Percentiles rank a stretch among this genome's conserved stretches.
Evolutionary conservation across 2,113 vertebrate species (phyloP).

Genomic region (Turnix velox): DNA sequence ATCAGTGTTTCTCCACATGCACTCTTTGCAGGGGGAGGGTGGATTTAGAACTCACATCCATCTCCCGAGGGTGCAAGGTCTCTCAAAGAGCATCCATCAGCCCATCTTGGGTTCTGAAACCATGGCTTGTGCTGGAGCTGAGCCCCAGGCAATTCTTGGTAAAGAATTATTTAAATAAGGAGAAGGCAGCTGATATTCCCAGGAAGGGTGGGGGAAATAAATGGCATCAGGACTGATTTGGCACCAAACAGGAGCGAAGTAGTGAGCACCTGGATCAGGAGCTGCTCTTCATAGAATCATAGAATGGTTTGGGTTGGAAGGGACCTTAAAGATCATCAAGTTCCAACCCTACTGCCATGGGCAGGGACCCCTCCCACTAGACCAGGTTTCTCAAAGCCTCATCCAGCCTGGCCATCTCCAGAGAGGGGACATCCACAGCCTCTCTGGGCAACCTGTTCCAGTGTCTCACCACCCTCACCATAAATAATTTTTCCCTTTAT

Average conservation of each 20-base stretch:
- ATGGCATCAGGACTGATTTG: background rate
- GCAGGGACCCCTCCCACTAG: no score
- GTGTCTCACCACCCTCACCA: no score
- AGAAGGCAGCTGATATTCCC: background rate
- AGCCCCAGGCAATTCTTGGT: fast-evolving
- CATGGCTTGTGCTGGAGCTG: background rate
- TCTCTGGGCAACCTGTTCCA: no score
- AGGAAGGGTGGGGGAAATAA: background rate
- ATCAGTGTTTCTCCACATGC: background rate
- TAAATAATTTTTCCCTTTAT: no score
- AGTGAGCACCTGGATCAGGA: background rate
- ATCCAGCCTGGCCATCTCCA: no score
- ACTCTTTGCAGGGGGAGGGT: background rate
- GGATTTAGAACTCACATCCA: background rate
- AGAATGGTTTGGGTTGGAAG: no score
- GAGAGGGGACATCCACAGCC: no score
- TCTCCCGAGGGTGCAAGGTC: background rate
- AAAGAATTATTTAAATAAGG: background rate
- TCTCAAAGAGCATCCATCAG: background rate
- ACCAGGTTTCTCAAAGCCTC: no score
- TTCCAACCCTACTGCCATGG: no score
- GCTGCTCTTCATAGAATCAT: no score
- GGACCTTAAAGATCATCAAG: no score
- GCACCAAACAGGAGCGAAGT: background rate
- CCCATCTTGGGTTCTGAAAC: background rate